Percentiles rank a stretch among this genome's conserved stretches.
Evolutionary conservation across 2,888 invertebrate species (phyloP).

Genomic region (Acrobasis consociella): DNA sequence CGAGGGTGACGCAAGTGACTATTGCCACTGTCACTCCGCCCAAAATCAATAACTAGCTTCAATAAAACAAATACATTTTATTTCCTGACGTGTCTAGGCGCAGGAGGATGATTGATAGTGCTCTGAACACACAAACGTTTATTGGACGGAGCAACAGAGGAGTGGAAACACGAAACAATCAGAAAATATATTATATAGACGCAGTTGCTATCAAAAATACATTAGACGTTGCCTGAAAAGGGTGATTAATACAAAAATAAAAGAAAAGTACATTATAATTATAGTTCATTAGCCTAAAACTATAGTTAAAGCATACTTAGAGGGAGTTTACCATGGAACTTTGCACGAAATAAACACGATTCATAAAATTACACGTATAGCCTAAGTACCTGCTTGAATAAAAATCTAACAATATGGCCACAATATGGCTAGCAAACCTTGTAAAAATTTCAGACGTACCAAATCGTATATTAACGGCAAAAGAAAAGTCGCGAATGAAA

Average conservation of each 20-base stretch:
- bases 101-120: slow-evolving; percentile 76
- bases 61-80: slow-evolving; percentile 73
- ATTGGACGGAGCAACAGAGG: slow-evolving; percentile 61
- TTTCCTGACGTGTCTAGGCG: slow-evolving; percentile 67
- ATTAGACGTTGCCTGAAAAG: slow-evolving; percentile 47
- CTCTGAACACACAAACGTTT: slow-evolving; percentile 68
- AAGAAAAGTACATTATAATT: slow-evolving; percentile 35
- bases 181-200: slow-evolving; percentile 48
- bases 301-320: slow-evolving; percentile 19
- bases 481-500: slow-evolving; percentile 47
- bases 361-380: background rate
- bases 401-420: background rate
- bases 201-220: slow-evolving; percentile 53
- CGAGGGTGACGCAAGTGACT: slow-evolving; percentile 33
- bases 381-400: background rate
- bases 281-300: slow-evolving; percentile 28
- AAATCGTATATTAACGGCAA: slow-evolving; percentile 24
- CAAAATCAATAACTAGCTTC: slow-evolving; percentile 71
- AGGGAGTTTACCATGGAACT: slow-evolving; percentile 7
- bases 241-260: slow-evolving; percentile 41
- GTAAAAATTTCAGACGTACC: slow-evolving; percentile 4
- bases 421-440: background rate
- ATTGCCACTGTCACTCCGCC: slow-evolving; percentile 53
- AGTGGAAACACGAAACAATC: slow-evolving; percentile 55
- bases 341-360: slow-evolving; percentile 16